Conservation (phyloP, 2,113 vertebrate species). For the Eira barbara region DNA sequence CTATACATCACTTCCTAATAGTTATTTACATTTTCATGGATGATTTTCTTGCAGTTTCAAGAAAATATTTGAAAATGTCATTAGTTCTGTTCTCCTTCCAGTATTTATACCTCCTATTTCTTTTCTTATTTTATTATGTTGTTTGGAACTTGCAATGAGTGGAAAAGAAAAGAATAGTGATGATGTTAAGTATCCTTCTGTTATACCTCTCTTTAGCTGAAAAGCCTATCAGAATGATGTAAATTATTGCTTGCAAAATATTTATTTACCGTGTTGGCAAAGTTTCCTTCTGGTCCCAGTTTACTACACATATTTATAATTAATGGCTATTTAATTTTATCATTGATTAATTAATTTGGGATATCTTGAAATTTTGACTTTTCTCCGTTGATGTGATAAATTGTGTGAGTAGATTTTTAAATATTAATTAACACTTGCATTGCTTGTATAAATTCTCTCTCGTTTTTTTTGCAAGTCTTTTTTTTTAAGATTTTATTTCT, state of each 20-base stretch:
- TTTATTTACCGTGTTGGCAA: neutral
- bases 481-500: neutral
- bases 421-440: neutral
- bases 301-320: neutral
- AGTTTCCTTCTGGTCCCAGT: neutral
- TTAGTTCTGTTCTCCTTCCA: neutral
- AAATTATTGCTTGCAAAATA: constrained; percentile 15
- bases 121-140: constrained; percentile 1
- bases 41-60: neutral
- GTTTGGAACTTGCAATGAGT: neutral
- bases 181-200: neutral
- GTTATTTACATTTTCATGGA: neutral
- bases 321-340: neutral
- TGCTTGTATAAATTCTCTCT: neutral
- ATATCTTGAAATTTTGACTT: neutral
- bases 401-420: constrained; percentile 20
- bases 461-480: neutral
- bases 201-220: neutral
- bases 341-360: neutral
- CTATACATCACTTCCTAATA: neutral
- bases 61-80: neutral
- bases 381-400: neutral
- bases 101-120: neutral
- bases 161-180: neutral
- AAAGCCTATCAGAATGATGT: neutral